Percentiles rank a stretch among this genome's conserved stretches.
phyloP scores from a whole-genome alignment of 2,797 vertebrate species.

The Pteropus rufus region DNA sequence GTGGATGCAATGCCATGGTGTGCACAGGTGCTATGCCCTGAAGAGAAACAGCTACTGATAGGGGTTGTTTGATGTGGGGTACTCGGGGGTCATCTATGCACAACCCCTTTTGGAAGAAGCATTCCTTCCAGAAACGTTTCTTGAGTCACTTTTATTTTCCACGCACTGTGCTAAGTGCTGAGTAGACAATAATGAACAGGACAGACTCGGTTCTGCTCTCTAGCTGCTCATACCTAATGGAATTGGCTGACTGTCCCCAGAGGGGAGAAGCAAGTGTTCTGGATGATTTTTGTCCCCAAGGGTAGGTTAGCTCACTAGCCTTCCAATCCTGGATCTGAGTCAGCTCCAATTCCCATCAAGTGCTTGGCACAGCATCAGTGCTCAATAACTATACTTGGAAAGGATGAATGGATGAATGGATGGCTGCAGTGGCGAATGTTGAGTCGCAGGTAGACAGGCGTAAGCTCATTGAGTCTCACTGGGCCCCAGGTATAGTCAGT shows the following conservation, averaged over 20 bases:
- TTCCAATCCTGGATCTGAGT: background rate
- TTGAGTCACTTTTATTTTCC: background rate
- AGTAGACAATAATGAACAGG: fast-evolving
- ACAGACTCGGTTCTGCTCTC: background rate
- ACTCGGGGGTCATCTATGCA: no score
- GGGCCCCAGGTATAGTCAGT: background rate
- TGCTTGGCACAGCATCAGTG: background rate
- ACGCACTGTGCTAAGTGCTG: background rate
- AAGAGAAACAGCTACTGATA: background rate
- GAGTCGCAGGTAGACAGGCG: background rate
- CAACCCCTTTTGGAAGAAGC: background rate
- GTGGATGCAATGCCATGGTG: fast-evolving
- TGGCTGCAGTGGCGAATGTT: background rate
- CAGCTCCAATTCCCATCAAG: background rate
- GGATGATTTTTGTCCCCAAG: background rate
- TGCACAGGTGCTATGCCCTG: background rate
- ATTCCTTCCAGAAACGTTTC: background rate
- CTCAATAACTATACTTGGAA: background rate
- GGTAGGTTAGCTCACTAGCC: background rate
- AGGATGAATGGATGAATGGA: background rate
- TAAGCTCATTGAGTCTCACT: background rate
- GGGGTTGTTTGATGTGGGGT: background rate
- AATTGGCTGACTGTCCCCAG: background rate
- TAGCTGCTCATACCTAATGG: background rate
- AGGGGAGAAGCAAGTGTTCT: background rate